These are phyloP conservation scores for Enteromius afrohamiltoni DNA, from an alignment of 2,797 vertebrate genomes.

Conservation along the genomic window DNA sequence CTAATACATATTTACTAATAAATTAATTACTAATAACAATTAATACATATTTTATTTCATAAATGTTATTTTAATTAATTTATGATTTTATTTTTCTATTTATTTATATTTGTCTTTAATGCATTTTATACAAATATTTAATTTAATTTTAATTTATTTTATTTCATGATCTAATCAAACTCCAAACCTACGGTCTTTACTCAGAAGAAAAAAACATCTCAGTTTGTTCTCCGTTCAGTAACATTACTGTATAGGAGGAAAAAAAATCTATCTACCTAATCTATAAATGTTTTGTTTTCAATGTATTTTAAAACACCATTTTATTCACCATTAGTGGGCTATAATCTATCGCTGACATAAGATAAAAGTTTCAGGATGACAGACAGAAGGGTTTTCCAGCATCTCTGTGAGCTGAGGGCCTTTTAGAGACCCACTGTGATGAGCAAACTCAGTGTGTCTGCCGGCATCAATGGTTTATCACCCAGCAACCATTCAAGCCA, in stretches of 20 bases:
- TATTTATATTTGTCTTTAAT: background rate
- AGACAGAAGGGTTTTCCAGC: conserved; percentile 47
- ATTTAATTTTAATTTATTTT: background rate
- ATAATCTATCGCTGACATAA: background rate
- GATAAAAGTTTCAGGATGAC: conserved; percentile 8
- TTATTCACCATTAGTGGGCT: background rate
- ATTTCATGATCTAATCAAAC: background rate
- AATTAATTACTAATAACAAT: too few relatives aligned
- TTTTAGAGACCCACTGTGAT: conserved; percentile 52
- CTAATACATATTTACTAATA: too few relatives aligned
- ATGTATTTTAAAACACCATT: background rate
- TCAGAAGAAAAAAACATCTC: background rate
- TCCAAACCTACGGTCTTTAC: background rate
- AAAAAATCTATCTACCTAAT: background rate
- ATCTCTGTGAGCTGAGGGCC: conserved; percentile 32
- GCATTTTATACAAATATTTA: background rate
- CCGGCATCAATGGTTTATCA: conserved; percentile 60
- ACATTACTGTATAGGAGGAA: background rate
- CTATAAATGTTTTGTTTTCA: background rate
- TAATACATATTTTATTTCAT: background rate
- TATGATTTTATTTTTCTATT: background rate
- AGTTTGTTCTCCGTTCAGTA: background rate
- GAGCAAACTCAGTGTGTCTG: conserved; percentile 58
- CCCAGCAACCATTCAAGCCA: conserved; percentile 65
- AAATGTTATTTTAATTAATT: background rate